Percentiles rank a stretch among this genome's conserved stretches.
Conservation (phyloP, 2,113 vertebrate genomes). For the Zosterops japonicus region DNA sequence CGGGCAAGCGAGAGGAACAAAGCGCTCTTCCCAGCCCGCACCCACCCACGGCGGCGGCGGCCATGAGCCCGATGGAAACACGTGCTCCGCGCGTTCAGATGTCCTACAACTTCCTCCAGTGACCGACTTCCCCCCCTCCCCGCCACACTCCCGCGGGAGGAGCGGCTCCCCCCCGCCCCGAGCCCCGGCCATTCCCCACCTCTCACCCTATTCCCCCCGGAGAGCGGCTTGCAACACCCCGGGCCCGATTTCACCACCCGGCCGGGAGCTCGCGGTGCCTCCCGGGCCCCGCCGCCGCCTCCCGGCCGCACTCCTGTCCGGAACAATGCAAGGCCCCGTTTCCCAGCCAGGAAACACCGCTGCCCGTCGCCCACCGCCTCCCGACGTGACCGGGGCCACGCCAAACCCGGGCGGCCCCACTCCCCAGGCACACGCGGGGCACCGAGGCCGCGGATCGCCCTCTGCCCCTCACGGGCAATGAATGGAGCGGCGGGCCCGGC, state of each 20-base stretch:
- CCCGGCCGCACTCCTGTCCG: background rate
- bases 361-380: background rate
- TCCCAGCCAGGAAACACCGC: background rate
- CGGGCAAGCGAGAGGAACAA: conserved; percentile 73
- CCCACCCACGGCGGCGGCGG: conserved; percentile 63
- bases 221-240: background rate
- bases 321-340: conserved; percentile 21
- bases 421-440: background rate
- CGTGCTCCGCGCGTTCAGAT: conserved; percentile 79
- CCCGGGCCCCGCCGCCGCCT: conserved; percentile 31
- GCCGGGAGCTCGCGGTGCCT: background rate
- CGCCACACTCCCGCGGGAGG: conserved; percentile 27
- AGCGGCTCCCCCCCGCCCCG: conserved; percentile 35
- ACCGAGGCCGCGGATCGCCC: background rate
- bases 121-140: conserved; percentile 62
- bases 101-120: conserved; percentile 80
- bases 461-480: conserved; percentile 17
- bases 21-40: conserved; percentile 73
- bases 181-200: background rate
- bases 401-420: background rate
- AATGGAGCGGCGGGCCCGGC: conserved; percentile 32
- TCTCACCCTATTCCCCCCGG: background rate
- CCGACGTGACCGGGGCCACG: background rate
- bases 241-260: conserved; percentile 33
- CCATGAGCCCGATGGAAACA: conserved; percentile 76